These are phyloP conservation scores for Benitochromis conjunctus DNA, from an alignment of 2,113 vertebrate genomes.

Conservation along the genomic window DNA sequence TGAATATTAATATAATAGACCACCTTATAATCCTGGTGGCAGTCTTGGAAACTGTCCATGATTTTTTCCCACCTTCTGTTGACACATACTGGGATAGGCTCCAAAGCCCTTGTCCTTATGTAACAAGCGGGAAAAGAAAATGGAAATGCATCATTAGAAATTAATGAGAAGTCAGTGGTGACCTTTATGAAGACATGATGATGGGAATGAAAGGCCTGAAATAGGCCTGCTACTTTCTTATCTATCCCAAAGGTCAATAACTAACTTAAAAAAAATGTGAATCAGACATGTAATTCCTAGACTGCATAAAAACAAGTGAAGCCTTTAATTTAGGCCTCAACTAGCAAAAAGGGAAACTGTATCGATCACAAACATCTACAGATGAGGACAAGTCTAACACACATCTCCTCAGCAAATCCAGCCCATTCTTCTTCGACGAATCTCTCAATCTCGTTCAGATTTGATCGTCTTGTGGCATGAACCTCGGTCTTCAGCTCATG, in stretches of 20 bases:
- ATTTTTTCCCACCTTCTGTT: not conserved
- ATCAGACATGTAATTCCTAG: not conserved
- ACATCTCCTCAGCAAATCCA: not conserved
- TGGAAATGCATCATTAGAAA: not conserved
- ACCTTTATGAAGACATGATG: not conserved
- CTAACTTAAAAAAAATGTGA: not conserved
- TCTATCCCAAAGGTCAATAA: not conserved
- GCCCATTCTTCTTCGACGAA: not conserved
- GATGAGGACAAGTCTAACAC: not conserved
- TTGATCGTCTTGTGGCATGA: not conserved
- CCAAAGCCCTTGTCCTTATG: not conserved
- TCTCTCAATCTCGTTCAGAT: not conserved
- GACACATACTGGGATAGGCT: not conserved
- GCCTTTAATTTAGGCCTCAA: not conserved
- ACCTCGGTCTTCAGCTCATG: not conserved
- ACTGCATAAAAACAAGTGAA: not conserved
- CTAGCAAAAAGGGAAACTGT: not conserved
- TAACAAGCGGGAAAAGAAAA: not conserved
- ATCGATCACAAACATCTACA: not conserved
- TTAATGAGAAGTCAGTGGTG: not conserved
- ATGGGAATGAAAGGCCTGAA: not conserved
- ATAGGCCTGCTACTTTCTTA: not conserved
- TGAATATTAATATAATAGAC: not conserved
- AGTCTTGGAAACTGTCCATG: not conserved
- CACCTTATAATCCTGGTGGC: not conserved